Percentiles rank a stretch among this genome's conserved stretches.
These are phyloP conservation scores for Ardeotis arabs DNA, from an alignment of 2,113 vertebrate species.

Conservation along the genomic window DNA sequence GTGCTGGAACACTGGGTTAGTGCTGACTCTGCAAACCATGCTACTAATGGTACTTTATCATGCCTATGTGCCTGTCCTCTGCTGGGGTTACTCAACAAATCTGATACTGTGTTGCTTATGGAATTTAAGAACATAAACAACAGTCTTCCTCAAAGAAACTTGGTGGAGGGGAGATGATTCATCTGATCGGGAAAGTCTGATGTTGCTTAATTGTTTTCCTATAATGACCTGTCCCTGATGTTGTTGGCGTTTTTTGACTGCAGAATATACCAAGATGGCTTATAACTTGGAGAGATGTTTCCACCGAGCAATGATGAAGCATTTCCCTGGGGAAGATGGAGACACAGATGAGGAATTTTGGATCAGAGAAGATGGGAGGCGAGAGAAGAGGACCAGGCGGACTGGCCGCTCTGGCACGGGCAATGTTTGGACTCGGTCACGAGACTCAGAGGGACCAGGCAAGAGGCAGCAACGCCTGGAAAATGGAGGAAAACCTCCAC, in stretches of 20 bases:
- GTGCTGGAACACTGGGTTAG: background rate
- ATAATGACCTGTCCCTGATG: background rate
- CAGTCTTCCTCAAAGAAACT: background rate
- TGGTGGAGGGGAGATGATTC: background rate
- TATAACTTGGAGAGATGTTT: slow-evolving; percentile 95
- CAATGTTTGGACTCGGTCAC: slow-evolving; percentile 78
- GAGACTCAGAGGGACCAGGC: slow-evolving; percentile 78
- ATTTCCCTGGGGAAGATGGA: slow-evolving; percentile 93
- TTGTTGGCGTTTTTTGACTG: background rate
- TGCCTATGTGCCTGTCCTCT: slow-evolving; percentile 5
- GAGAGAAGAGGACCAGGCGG: slow-evolving; percentile 86
- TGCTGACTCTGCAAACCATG: slow-evolving; percentile 26
- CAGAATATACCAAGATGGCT: slow-evolving; percentile 97
- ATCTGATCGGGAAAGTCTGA: background rate
- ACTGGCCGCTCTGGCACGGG: slow-evolving; percentile 63
- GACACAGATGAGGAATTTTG: slow-evolving; percentile 98
- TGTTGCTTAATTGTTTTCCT: background rate
- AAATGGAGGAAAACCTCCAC: slow-evolving; percentile 74
- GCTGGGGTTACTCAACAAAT: background rate
- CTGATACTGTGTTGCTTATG: background rate
- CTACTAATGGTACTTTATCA: background rate
- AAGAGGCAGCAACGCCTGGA: slow-evolving; percentile 80
- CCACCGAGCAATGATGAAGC: slow-evolving; percentile 91
- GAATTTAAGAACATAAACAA: background rate
- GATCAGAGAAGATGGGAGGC: slow-evolving; percentile 86